phyloP scores from a whole-genome alignment of 1,140 invertebrate genomes.

The Macrotrachela quadricornifera region DNA sequence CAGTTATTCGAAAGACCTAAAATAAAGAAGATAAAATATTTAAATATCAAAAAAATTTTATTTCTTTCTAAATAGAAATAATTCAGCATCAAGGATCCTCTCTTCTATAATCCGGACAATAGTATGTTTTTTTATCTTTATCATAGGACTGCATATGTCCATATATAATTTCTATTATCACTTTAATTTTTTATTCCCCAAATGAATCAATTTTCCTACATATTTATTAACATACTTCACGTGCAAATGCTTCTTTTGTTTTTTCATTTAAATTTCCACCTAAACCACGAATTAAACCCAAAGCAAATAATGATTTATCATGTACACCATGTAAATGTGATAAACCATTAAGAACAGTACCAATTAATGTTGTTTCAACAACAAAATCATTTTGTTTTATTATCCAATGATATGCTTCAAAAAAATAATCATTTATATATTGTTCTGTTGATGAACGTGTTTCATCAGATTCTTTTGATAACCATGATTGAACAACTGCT shows the following conservation, averaged over 20 bases:
- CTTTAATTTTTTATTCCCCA: no score
- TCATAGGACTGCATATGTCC: no score
- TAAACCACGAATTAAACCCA: conserved; percentile 42
- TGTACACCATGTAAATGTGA: conserved; percentile 36
- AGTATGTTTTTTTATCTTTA: no score
- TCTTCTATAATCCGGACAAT: no score
- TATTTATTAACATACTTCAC: no score
- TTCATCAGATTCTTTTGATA: conserved; percentile 32
- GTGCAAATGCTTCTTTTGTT: conserved; percentile 37
- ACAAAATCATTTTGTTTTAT: conserved; percentile 36
- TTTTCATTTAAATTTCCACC: conserved; percentile 38
- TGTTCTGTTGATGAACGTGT: conserved; percentile 28
- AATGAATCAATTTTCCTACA: no score
- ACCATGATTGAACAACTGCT: conserved; percentile 38
- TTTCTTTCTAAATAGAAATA: no score
- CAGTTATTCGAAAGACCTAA: conserved; percentile 37
- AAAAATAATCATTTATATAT: conserved; percentile 43
- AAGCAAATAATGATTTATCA: conserved; percentile 39
- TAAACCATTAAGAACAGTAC: conserved; percentile 41
- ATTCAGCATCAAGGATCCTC: no score
- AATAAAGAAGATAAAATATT: background rate
- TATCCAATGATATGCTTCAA: conserved; percentile 35
- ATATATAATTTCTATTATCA: no score
- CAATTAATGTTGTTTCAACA: conserved; percentile 37
- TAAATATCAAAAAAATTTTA: no score